Conservation (phyloP, 1,140 invertebrate genomes). For the Drosophila novamexicana region DNA sequence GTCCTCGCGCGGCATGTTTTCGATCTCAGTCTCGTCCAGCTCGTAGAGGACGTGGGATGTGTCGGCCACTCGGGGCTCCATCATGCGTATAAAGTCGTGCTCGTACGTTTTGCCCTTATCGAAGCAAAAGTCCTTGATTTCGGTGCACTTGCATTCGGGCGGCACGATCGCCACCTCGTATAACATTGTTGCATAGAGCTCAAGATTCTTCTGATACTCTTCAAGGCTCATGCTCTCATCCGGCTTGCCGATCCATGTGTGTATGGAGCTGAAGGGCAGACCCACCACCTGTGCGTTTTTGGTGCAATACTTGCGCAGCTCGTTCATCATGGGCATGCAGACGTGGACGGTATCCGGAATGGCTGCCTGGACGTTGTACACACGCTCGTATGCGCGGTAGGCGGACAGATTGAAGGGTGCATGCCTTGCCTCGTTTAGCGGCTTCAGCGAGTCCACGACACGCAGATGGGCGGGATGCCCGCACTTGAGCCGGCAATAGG, state of each 20-base stretch:
- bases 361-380: background rate
- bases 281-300: conserved; percentile 2
- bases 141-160: conserved; percentile 41
- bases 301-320: conserved; percentile 34
- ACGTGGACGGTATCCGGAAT: conserved; percentile 28
- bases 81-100: conserved; percentile 10
- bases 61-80: background rate
- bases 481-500: conserved; percentile 17
- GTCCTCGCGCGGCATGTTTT: background rate
- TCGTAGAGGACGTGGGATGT: conserved; percentile 24
- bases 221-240: conserved; percentile 18
- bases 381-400: conserved; percentile 11
- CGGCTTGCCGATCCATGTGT: background rate
- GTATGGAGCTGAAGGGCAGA: conserved; percentile 40
- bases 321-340: conserved; percentile 35
- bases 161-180: conserved; percentile 37
- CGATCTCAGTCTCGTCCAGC: conserved; percentile 8
- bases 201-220: conserved; percentile 10
- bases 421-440: background rate
- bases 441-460: conserved; percentile 19
- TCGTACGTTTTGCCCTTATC: background rate
- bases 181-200: conserved; percentile 20
- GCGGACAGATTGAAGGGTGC: conserved; percentile 18
- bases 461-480: conserved; percentile 1
- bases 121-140: conserved; percentile 28